Conservation (phyloP, 1,140 invertebrate genomes). For the Macrobrachium nipponense region DNA sequence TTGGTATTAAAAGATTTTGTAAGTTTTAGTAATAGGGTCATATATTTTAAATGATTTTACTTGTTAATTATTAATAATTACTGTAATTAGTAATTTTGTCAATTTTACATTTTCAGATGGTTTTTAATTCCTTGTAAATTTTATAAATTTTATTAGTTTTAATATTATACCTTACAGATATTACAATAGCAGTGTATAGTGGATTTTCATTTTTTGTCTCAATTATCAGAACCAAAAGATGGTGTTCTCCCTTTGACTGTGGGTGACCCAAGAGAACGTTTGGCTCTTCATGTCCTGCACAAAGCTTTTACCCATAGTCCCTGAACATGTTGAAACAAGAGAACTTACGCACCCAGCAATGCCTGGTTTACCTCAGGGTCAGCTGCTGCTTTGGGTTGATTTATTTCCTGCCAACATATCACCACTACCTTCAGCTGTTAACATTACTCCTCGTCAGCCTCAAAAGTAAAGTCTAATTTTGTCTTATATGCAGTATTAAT, state of each 20-base stretch:
- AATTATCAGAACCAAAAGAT: slow-evolving; percentile 46
- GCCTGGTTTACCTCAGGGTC: slow-evolving; percentile 70
- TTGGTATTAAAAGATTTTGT: no score
- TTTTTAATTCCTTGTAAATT: no score
- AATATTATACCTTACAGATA: no score
- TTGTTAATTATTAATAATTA: no score
- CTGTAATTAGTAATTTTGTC: no score
- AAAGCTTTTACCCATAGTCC: slow-evolving; percentile 67
- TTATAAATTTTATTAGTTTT: no score
- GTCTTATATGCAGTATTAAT: not conserved
- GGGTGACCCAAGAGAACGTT: slow-evolving; percentile 67
- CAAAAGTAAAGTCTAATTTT: slow-evolving; percentile 67
- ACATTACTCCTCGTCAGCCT: slow-evolving; percentile 69
- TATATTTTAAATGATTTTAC: no score
- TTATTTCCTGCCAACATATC: slow-evolving; percentile 69
- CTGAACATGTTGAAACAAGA: slow-evolving; percentile 72
- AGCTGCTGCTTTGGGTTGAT: slow-evolving; percentile 71
- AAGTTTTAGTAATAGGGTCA: no score
- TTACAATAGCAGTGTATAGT: not conserved
- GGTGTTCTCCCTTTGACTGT: slow-evolving; percentile 47
- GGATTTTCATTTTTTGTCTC: slow-evolving; percentile 13
- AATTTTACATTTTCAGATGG: no score
- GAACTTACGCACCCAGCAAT: slow-evolving; percentile 70
- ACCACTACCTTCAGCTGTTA: slow-evolving; percentile 69
- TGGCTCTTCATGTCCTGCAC: slow-evolving; percentile 71